Conservation (phyloP, 2,888 invertebrate species). For the Atherix ibis region DNA sequence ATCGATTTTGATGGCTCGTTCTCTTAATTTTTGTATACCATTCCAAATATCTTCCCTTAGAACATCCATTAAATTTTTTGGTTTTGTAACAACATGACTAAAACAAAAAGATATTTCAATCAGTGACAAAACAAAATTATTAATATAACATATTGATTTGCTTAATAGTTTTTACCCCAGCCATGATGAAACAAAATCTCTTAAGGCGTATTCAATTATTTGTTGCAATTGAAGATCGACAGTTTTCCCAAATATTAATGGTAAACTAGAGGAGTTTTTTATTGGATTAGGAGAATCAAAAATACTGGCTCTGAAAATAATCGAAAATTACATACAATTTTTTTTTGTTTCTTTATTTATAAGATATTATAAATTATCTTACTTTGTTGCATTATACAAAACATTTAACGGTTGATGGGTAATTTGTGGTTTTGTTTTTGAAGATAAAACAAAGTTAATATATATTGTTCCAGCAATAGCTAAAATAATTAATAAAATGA, state of each 20-base stretch:
- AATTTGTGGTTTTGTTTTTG: conserved; percentile 23
- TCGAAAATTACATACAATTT: not conserved
- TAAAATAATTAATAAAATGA: conserved; percentile 14
- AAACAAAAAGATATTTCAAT: conserved; percentile 14
- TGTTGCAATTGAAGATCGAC: conserved; percentile 73
- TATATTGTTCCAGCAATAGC: conserved; percentile 30
- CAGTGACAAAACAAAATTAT: not conserved
- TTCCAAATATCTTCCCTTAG: conserved; percentile 73
- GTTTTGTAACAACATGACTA: conserved; percentile 46
- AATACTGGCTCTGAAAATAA: conserved; percentile 21
- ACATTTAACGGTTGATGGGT: conserved; percentile 25
- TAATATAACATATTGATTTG: not conserved
- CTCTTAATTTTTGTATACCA: conserved; percentile 57
- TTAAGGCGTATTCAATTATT: conserved; percentile 58
- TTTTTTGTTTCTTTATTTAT: not conserved
- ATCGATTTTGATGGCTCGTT: conserved; percentile 58
- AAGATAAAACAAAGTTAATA: conserved; percentile 28
- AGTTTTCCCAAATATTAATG: conserved; percentile 67
- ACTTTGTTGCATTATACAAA: conserved; percentile 32
- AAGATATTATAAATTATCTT: conserved; percentile 10
- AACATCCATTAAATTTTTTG: conserved; percentile 45
- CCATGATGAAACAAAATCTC: conserved; percentile 69
- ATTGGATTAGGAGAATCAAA: conserved; percentile 31
- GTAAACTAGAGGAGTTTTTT: conserved; percentile 41
- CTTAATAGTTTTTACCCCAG: conserved; percentile 31